A percentile compares a stretch with the other conserved stretches of the same genome.
Evolutionary conservation across 2,797 vertebrate genomes (phyloP).

Genomic region (Oryzias dopingdopingensis): DNA sequence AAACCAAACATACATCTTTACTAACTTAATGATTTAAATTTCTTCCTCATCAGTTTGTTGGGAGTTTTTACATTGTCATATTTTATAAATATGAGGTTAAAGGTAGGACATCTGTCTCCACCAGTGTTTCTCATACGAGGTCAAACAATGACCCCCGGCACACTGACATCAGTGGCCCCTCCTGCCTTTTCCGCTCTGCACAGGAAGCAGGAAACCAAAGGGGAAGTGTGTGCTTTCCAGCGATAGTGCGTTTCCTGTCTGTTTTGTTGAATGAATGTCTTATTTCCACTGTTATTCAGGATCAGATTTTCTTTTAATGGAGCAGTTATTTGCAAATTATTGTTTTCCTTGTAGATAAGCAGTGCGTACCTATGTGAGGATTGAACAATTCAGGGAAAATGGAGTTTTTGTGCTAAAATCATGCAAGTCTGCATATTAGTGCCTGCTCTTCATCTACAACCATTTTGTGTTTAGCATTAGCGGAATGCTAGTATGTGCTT

Average conservation of each 20-base stretch:
- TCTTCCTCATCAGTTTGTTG: too few relatives aligned
- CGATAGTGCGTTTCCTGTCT: constrained; percentile 67
- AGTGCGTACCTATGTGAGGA: too few relatives aligned
- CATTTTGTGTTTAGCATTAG: too few relatives aligned
- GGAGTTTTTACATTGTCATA: too few relatives aligned
- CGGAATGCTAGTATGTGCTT: too few relatives aligned
- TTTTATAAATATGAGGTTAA: constrained; percentile 1
- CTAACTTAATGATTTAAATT: too few relatives aligned
- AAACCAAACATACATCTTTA: too few relatives aligned
- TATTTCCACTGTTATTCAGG: constrained; percentile 18
- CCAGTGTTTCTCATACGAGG: constrained; percentile 27
- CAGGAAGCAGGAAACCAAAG: constrained; percentile 65
- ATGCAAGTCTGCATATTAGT: too few relatives aligned
- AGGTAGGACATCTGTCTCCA: constrained; percentile 29
- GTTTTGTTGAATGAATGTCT: constrained; percentile 31
- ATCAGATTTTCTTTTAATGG: constrained; percentile 43
- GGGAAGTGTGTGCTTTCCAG: constrained; percentile 68
- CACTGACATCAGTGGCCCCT: constrained; percentile 46
- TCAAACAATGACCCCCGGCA: constrained; percentile 26
- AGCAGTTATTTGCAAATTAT: constrained; percentile 23
- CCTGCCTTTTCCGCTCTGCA: constrained; percentile 29
- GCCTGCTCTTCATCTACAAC: too few relatives aligned
- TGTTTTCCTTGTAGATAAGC: too few relatives aligned
- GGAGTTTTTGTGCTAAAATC: too few relatives aligned
- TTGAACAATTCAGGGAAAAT: too few relatives aligned